Evolutionary conservation across 2,113 vertebrate genomes (phyloP).

Genomic region (Butorides virescens): DNA sequence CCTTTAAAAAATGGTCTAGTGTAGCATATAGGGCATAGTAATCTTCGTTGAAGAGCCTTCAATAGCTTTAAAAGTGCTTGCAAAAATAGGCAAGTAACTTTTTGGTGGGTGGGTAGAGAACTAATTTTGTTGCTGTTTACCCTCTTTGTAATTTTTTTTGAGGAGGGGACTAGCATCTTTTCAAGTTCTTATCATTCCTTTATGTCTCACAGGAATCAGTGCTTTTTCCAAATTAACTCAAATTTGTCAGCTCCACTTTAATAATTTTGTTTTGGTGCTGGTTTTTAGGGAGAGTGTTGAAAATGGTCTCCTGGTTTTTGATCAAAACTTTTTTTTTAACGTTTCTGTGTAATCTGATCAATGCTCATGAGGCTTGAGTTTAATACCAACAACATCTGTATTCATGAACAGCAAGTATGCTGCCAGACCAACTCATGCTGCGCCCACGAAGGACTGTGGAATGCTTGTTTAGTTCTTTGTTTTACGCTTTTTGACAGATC

Average conservation of each 20-base stretch:
- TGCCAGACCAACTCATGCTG: background rate
- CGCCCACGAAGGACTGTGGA: background rate
- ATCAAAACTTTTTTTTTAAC: background rate
- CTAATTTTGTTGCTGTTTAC: background rate
- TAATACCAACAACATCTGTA: background rate
- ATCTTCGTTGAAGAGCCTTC: background rate
- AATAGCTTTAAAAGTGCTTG: background rate
- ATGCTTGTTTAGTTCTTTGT: background rate
- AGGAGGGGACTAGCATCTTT: background rate
- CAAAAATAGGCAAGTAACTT: background rate
- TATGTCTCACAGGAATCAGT: background rate
- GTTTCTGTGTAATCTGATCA: background rate
- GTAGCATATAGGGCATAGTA: too few species aligned
- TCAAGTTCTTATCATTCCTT: background rate
- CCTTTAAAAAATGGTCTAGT: background rate
- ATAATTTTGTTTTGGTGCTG: background rate
- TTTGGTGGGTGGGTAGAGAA: background rate
- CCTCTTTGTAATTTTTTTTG: rapidly evolving
- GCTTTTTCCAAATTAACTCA: background rate
- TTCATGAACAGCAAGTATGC: background rate
- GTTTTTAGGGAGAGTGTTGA: background rate
- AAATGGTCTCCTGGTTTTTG: background rate
- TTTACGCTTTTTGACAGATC: background rate
- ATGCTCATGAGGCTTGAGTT: background rate
- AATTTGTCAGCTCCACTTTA: background rate